Evolutionary conservation across 1,140 invertebrate genomes (phyloP).

Genomic region (Calliopsis andreniformis): DNA sequence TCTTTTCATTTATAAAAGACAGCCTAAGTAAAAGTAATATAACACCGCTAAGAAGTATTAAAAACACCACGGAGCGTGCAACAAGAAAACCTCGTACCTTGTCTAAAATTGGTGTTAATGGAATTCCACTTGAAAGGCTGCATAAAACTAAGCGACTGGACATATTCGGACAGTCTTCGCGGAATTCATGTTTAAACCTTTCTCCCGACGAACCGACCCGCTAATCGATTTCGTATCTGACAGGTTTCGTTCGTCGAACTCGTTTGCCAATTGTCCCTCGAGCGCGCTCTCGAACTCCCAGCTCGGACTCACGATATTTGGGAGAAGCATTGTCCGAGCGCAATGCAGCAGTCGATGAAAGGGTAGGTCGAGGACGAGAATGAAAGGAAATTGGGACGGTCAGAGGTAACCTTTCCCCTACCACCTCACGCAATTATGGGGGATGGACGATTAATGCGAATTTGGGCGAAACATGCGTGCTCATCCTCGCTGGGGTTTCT

Average conservation of each 20-base stretch:
- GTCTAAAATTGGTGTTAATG: too few species aligned
- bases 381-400: constrained; percentile 24
- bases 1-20: too few species aligned
- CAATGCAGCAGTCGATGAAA: constrained; percentile 7
- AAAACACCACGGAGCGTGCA: too few species aligned
- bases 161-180: too few species aligned
- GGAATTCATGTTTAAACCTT: background rate
- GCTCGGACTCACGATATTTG: constrained; percentile 25
- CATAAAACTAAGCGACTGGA: too few species aligned
- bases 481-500: background rate
- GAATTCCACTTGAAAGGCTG: too few species aligned
- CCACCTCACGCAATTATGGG: background rate
- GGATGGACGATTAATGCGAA: background rate
- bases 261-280: constrained; percentile 36
- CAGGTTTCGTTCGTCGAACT: constrained; percentile 40
- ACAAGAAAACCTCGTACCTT: too few species aligned
- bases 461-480: too few species aligned
- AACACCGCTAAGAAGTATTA: too few species aligned
- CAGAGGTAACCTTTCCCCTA: background rate
- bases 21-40: too few species aligned
- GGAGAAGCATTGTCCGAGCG: constrained; percentile 36
- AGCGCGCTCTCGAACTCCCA: constrained; percentile 17
- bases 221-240: constrained; percentile 45
- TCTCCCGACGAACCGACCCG: background rate
- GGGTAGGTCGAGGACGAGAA: constrained; percentile 18